These are phyloP conservation scores for Oscheius onirici DNA, from an alignment of 2,888 invertebrate species.

Conservation along the genomic window DNA sequence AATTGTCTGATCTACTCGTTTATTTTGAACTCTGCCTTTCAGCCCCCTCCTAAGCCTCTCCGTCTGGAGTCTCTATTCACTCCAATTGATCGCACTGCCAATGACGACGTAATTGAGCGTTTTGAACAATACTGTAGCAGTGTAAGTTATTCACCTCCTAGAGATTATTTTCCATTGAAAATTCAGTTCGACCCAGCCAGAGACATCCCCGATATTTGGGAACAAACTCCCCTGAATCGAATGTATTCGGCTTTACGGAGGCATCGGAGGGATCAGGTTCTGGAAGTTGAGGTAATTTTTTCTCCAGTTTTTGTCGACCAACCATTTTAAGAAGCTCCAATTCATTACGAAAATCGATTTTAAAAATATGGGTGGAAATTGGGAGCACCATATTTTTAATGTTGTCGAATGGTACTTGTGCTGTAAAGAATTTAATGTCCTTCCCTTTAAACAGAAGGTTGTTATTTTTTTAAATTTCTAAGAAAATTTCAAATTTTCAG, in stretches of 20 bases:
- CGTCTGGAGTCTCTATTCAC: neutral
- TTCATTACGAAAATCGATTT: slow-evolving; percentile 8
- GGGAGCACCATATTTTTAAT: slow-evolving; percentile 37
- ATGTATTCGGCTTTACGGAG: neutral
- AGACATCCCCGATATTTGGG: slow-evolving; percentile 11
- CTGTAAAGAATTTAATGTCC: slow-evolving; percentile 38
- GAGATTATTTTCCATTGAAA: no score
- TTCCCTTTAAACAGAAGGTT: slow-evolving; percentile 43
- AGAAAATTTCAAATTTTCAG: slow-evolving; percentile 3
- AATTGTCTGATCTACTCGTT: no score
- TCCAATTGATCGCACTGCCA: neutral
- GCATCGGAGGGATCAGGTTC: slow-evolving; percentile 6
- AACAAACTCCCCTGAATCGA: neutral
- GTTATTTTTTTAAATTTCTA: neutral
- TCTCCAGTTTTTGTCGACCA: neutral
- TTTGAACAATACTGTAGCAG: neutral
- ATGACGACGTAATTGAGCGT: neutral
- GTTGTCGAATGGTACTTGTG: slow-evolving; percentile 47
- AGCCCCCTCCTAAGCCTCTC: slow-evolving; percentile 7
- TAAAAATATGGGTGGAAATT: neutral
- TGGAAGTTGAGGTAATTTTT: neutral
- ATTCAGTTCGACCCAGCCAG: neutral
- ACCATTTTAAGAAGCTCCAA: neutral
- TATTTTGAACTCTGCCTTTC: neutral
- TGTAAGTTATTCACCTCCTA: neutral